A percentile compares a stretch with the other conserved stretches of the same genome.
These are phyloP conservation scores for Pangasius larnaudii DNA, from an alignment of 2,797 vertebrate species.

Conservation along the genomic window DNA sequence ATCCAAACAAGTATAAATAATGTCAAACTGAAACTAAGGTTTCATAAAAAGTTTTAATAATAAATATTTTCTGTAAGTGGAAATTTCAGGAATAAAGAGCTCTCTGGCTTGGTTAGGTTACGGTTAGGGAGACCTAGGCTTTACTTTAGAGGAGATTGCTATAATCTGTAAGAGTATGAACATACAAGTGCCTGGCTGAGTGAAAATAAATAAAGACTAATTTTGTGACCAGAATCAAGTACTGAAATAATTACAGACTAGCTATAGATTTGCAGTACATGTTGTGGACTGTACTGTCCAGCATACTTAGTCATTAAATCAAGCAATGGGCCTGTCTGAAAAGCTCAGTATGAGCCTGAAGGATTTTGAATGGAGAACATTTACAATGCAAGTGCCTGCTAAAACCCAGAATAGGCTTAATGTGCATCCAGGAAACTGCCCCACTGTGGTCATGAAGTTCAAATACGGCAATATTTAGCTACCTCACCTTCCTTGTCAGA, in stretches of 20 bases:
- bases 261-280: conserved; percentile 22
- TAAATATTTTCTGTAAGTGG: not conserved
- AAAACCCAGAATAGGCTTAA: conserved; percentile 11
- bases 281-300: conserved; percentile 23
- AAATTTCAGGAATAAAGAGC: not conserved
- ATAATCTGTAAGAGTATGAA: not conserved
- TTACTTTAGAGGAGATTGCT: not conserved
- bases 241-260: not conserved
- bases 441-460: conserved; percentile 21
- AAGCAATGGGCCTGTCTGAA: conserved; percentile 8
- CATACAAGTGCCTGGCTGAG: not conserved
- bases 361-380: conserved; percentile 19
- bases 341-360: conserved; percentile 29
- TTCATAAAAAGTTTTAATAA: not conserved
- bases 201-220: not conserved
- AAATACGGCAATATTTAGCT: conserved; percentile 17
- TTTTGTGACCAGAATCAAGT: not conserved
- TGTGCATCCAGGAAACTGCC: conserved; percentile 26
- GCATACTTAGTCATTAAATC: not conserved
- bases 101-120: not conserved
- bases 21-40: not conserved
- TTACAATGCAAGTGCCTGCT: conserved; percentile 1
- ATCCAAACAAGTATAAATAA: not conserved
- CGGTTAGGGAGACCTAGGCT: not conserved
- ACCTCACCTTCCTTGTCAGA: conserved; percentile 6